Percentiles rank a stretch among this genome's conserved stretches.
Evolutionary conservation across 2,888 invertebrate genomes (phyloP).

Genomic region (Steinernema carpocapsae): DNA sequence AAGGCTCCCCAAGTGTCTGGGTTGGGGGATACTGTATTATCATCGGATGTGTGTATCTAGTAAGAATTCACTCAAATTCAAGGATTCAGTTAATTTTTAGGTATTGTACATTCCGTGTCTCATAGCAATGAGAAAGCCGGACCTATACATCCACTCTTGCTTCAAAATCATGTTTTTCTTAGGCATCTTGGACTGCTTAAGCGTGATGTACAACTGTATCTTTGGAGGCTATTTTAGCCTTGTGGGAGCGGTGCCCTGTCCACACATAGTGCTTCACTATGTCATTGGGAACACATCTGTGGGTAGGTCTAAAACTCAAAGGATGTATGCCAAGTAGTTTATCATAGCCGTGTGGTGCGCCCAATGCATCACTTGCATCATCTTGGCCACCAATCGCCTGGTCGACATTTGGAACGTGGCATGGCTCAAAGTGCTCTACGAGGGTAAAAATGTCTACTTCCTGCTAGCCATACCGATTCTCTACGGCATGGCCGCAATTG

Average conservation of each 20-base stretch:
- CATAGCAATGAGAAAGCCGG: neutral
- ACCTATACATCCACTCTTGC: neutral
- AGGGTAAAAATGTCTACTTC: neutral
- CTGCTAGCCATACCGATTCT: neutral
- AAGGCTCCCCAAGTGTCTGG: conserved; percentile 7
- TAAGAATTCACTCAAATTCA: neutral
- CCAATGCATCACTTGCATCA: conserved; percentile 15
- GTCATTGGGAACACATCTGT: neutral
- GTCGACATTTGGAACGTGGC: neutral
- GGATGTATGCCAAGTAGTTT: neutral
- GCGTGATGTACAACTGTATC: conserved; percentile 4
- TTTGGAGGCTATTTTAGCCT: neutral
- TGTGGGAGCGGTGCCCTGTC: neutral
- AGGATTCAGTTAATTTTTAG: neutral
- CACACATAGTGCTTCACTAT: conserved; percentile 9
- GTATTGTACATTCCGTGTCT: conserved; percentile 11
- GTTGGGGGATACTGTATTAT: neutral
- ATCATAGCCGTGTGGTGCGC: conserved; percentile 2
- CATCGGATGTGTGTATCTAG: neutral
- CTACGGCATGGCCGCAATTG: neutral
- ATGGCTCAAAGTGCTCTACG: neutral
- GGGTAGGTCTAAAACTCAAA: neutral
- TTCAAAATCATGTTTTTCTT: neutral
- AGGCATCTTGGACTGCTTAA: neutral
- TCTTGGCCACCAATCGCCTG: conserved; percentile 24